Base-by-base conservation (phyloP, 2,888 invertebrate species). In the Conus canariensis region DNA sequence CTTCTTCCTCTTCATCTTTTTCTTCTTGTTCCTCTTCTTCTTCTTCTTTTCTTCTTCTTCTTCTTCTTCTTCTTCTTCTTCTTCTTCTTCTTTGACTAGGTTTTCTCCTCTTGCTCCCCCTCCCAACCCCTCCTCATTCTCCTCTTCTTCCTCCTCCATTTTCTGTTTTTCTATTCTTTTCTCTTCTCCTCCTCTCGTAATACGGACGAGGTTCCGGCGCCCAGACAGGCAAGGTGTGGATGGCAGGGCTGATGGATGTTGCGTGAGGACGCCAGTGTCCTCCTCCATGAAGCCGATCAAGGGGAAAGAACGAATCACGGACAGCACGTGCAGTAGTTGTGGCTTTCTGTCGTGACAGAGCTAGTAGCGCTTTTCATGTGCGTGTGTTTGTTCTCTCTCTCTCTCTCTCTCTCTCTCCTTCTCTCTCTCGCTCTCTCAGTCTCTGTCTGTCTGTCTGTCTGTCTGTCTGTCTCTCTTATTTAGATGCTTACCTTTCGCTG, bases 381-480 rank as follows among this genome's bases (percentile, higher is more conserved):
- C 3, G 45, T 45, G 45, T 45, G 45, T 45, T 45, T 45, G 45
- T 45, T 45, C 45, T 45, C 45, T 74, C 70, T 70, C 70, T 70
- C 70, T 85, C 59, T 58, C 59, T 58, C 86, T n/a, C 87, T 64
- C 64, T 64, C 1, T 64, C 60, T 64, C 60, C 6, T 7, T 64
- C 45, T 45, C 3, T 45, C 45, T 45, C 0, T 45, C 45, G 1
- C 83, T 83, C 83, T 83, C 83, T 83, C 83, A 19, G 16, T 83
- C 5, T 74, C 74, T 77, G 30, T 77, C 25, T 77, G 10, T 77
- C 14, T 77, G 10, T 77, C 25, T 77, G 30, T 77, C 25, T 77
- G 30, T 77, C 25, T 77, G 30, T 70, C 19, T 70, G 19, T 70
- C 86, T 86, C 86, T 58, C 86, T 58, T 59, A 19, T 19, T 86